These are phyloP conservation scores for Apostichopus parvimensis DNA, from an alignment of 35 echinoderm and acorn worm species.

Conservation along the genomic window DNA sequence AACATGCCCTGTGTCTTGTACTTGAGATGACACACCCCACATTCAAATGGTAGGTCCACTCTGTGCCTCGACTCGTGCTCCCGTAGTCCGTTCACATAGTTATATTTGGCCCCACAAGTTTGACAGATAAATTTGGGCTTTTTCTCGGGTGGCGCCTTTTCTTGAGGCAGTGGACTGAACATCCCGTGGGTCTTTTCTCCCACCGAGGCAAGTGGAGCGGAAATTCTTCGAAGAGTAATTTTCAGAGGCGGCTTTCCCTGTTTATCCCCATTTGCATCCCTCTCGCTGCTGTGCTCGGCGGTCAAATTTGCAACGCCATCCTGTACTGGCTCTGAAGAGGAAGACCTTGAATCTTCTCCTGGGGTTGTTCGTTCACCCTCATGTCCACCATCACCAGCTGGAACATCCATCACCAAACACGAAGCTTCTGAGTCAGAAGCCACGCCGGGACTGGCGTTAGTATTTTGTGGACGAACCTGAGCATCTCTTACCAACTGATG, in stretches of 20 bases:
- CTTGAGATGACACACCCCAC: constrained; percentile 55
- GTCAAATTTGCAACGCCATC: background rate
- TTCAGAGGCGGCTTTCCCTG: constrained; percentile 36
- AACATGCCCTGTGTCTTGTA: constrained; percentile 68
- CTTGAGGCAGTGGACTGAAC: constrained; percentile 28
- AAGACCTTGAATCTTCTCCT: background rate
- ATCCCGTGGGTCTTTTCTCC: background rate
- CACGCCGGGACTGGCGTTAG: background rate
- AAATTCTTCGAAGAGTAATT: constrained; percentile 36
- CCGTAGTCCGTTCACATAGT: constrained; percentile 60
- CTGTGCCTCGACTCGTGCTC: constrained; percentile 56
- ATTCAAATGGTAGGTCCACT: constrained; percentile 45
- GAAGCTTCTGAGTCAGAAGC: constrained; percentile 4
- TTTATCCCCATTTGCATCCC: background rate
- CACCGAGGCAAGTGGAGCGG: background rate
- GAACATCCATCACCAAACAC: constrained; percentile 25
- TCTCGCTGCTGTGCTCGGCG: background rate
- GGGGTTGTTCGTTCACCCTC: background rate
- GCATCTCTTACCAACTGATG: background rate
- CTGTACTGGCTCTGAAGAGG: too few relatives aligned
- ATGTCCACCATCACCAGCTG: background rate
- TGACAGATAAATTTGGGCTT: constrained; percentile 57
- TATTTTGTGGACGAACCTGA: background rate
- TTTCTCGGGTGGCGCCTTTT: constrained; percentile 22
- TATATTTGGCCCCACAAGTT: constrained; percentile 63